Conservation (phyloP, 1,140 invertebrate genomes). For the Ruditapes philippinarum region DNA sequence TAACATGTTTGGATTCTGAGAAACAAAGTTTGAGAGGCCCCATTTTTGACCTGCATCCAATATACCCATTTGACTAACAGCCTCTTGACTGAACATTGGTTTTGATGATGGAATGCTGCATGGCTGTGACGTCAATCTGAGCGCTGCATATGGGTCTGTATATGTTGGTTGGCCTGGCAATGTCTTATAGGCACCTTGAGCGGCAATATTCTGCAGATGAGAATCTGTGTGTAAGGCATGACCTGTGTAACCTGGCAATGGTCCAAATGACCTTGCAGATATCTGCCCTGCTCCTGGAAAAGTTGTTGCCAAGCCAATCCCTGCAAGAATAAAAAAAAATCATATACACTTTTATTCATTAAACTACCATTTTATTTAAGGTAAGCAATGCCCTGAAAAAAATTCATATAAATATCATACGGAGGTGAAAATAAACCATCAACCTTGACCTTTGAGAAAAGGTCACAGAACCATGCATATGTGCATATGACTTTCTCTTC, state of each 20-base stretch:
- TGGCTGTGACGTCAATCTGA: conserved; percentile 33
- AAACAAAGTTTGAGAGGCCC: conserved; percentile 76
- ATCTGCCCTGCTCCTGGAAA: conserved; percentile 62
- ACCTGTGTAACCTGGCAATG: conserved; percentile 74
- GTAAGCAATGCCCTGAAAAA: too few species aligned
- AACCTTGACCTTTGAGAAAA: too few species aligned
- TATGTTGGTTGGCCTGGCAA: conserved; percentile 69
- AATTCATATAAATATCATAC: too few species aligned
- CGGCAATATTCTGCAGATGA: conserved; percentile 67
- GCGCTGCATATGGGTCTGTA: conserved; percentile 55
- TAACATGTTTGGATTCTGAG: conserved; percentile 38
- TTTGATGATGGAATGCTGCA: conserved; percentile 41
- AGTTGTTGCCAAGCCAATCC: conserved; percentile 72
- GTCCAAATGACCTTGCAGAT: conserved; percentile 66
- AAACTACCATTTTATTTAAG: too few species aligned
- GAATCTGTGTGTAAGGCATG: conserved; percentile 74
- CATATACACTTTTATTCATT: too few species aligned
- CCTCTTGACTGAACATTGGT: conserved; percentile 48
- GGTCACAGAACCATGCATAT: too few species aligned
- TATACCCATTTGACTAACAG: conserved; percentile 24
- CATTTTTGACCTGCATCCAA: conserved; percentile 71
- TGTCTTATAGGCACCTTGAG: conserved; percentile 74
- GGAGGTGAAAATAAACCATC: too few species aligned
- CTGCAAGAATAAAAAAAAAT: conserved; percentile 56
- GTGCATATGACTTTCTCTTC: too few species aligned